Evolutionary conservation across 2,113 vertebrate species (phyloP), one percentile per base, ranked within the genome.

Genomic region (Microcebus lehilahytsara): DNA sequence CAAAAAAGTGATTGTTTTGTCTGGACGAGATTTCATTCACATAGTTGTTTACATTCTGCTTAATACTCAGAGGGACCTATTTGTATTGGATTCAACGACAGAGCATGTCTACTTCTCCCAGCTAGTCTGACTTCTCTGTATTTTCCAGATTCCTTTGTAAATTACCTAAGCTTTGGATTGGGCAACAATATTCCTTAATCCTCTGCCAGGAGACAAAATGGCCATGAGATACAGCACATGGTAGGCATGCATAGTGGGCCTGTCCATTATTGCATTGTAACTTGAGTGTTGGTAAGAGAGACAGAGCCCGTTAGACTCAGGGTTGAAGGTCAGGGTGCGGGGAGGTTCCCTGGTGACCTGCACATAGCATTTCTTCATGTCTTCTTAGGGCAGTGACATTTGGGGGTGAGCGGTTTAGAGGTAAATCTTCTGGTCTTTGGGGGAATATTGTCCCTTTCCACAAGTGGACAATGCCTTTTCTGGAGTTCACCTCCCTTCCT

Each of bases 61-160:
- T 49, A 12, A 62, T 40, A 72, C 49, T 93, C 13, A 0, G 17
- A 58, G 77, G 91, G 67, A 74, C 81, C 94, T 91, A 67, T 85
- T 94, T 98, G 95, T 53, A 87, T 77, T 85, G 88, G 72, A 25
- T 86, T 91, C 1, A 0, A 64, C 93, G 95, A 79, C 37, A 17
- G 69, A 37, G 81, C 75, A 72, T 0, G 1, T 88, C 88, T 77
- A 0, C 89, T 71, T 95, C 85, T 94, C 88, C 53, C 4, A 2
- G 60, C 53, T 77, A 53, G 13, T 92, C 87, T 83, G 83, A 58
- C 93, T 69, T 83, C 69, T 89, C 90, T 86, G 2, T 79, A 56
- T 72, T 97, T 92, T 86, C 92, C 66, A 77, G 69, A 92, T 87
- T 72, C 71, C 72, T 87, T 87, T 74, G 79, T 56, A 42, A 96